Base-by-base conservation (phyloP, 2,888 invertebrate species). In the Leptura quadrifasciata region DNA sequence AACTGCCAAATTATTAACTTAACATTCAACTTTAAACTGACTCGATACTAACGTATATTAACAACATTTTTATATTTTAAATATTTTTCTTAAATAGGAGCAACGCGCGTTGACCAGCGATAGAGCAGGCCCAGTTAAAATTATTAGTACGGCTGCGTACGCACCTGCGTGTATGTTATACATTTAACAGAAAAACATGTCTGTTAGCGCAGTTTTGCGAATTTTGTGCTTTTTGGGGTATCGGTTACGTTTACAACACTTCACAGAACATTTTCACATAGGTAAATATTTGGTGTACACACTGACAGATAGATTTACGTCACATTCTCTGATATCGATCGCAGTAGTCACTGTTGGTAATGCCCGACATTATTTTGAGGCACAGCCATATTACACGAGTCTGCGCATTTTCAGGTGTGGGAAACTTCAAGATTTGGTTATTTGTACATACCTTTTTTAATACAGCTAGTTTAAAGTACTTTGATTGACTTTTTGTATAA, bases 81-180 rank as follows among this genome's bases (percentile, higher is more conserved):
- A 67, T 58, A 35, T 63, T 60, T 65, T 60, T 47, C 64, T 68
- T 83, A 82, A 84, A 85, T 86, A 83, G 85, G 86, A 85, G 87
- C 87, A 87, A 87, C 88, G 87, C 89, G 88, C 88, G 88, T 87
- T 86, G 86, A 84, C 84, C 83, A 86, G 85, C 83, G 86, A 88
- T 88, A 92, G 95, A 95, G 95, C 95, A 95, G 93, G 94, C 95
- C 93, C 95, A 95, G 95, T 95, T 93, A 93, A 94, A 92, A 93
- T 92, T 92, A 93, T 92, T 93, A 94, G 93, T 94, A 95, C 95
- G 95, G 93, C 96, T 96, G 96, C 96, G 96, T 96, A 96, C 96
- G 96, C 96, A 96, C 96, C 95, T 96, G 95, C 95, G 95, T 95
- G 94, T 91, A 90, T 91, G 89, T 87, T 85, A 84, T 85, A 87